Percentiles rank a stretch among this genome's conserved stretches.
Conservation (phyloP, 1,140 invertebrate species). For the Galleria mellonella region DNA sequence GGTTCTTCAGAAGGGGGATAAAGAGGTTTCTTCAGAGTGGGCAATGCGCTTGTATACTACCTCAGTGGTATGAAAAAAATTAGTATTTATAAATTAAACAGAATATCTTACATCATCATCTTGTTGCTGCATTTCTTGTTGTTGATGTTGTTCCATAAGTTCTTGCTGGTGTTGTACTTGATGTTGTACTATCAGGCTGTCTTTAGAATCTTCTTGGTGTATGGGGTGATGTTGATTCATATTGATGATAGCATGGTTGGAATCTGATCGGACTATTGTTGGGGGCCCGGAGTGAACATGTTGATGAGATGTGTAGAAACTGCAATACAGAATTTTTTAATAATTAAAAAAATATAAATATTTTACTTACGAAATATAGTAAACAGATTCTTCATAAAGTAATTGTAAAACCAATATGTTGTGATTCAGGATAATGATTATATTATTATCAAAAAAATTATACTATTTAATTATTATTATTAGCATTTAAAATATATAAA, state of each 20-base stretch:
- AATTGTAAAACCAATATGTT: too few species aligned
- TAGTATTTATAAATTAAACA: not conserved
- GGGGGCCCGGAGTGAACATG: constrained; percentile 65
- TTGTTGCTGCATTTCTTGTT: constrained; percentile 53
- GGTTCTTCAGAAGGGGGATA: too few species aligned
- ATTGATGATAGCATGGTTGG: constrained; percentile 67
- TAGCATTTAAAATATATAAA: too few species aligned
- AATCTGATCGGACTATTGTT: constrained; percentile 66
- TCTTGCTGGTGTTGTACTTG: constrained; percentile 64
- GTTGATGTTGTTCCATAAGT: constrained; percentile 62
- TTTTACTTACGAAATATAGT: too few species aligned
- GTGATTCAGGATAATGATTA: too few species aligned
- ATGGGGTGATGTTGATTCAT: constrained; percentile 69
- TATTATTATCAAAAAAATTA: too few species aligned
- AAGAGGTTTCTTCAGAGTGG: too few species aligned
- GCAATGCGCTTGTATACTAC: too few species aligned
- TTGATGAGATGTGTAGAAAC: constrained; percentile 69
- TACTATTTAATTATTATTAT: too few species aligned
- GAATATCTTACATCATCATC: constrained; percentile 41
- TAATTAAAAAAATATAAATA: too few species aligned
- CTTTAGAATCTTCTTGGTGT: constrained; percentile 64
- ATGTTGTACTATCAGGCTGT: constrained; percentile 66
- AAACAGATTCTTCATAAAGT: too few species aligned
- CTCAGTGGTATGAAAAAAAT: too few species aligned
- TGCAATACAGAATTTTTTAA: constrained; percentile 28